Evolutionary conservation across 2,113 vertebrate species (phyloP), one percentile per base, ranked within the genome.

Genomic region (Galbula dea): DNA sequence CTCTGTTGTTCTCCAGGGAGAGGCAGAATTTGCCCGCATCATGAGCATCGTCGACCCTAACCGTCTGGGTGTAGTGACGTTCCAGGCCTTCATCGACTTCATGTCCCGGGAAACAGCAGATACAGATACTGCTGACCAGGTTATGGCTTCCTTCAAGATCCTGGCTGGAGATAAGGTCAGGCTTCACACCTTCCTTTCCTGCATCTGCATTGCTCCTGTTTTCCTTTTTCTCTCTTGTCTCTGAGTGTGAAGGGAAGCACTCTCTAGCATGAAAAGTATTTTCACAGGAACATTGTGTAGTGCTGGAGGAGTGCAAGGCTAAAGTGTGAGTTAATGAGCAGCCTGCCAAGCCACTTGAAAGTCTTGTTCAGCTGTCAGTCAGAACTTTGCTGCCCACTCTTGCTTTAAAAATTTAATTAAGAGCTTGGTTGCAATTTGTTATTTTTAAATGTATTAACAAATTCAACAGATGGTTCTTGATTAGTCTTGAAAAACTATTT

Each of bases 41-140:
- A 99, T 99, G 99, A 99, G 98, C 97, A 98, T 99, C 13, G 99
- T 99, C 7, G 99, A 99, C 90, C 99, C 99, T n/a, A 99, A 99
- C 98, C 98, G 99, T 77, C 92, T 99, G 90, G 99, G 99, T 55
- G 95, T 99, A 10, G 98, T 99, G 96, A 99, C 99, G 2, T 99
- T 99, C 98, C 99, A 99, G 98, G 99, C 98, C 97, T 99, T 99
- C 97, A 99, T 99, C 4, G 99, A 99, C 97, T 99, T 99, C 93
- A 99, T 99, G 99, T 99, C 99, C 91, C 98, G 99, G 10, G 99
- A 99, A 96, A 99, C 99, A 0, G 98, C 99, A 19, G 99, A 99
- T 94, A 99, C 99, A 2, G 99, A 99, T 73, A 99, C 99, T 2
- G 99, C 99, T 51, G 99, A 99, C 97, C 99, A 99, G 93, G 99